phyloP scores from a whole-genome alignment of 1,140 invertebrate genomes.

The Pachypsylla venusta region DNA sequence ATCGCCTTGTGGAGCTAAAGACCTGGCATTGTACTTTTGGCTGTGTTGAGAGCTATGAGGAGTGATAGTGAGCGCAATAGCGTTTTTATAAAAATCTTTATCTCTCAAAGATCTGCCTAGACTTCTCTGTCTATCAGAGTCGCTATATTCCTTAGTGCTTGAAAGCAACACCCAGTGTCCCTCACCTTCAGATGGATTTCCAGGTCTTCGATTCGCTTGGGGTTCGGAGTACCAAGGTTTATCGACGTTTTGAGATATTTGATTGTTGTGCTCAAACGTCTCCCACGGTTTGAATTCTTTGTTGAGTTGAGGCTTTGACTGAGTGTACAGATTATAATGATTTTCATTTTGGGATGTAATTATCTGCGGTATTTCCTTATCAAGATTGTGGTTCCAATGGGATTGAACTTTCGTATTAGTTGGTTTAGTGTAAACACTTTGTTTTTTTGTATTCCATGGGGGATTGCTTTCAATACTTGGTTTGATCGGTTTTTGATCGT shows the following conservation, averaged over 20 bases:
- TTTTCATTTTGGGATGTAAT: not conserved
- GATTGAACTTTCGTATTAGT: not conserved
- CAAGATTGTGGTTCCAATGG: not conserved
- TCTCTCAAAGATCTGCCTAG: conserved; percentile 11
- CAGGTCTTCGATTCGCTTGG: not conserved
- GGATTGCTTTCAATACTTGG: not conserved
- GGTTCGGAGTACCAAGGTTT: too few relatives aligned
- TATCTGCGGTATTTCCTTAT: not conserved
- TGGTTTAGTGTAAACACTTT: not conserved
- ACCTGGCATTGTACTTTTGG: too few relatives aligned
- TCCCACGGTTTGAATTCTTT: too few relatives aligned
- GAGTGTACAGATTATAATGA: not conserved
- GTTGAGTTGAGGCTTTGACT: not conserved
- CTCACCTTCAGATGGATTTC: conserved; percentile 40
- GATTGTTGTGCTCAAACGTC: conserved; percentile 1
- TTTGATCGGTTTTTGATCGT: not conserved
- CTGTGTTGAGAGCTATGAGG: not conserved
- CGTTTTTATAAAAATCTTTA: not conserved
- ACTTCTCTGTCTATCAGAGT: conserved; percentile 26
- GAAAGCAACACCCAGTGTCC: conserved; percentile 61
- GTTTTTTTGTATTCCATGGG: not conserved
- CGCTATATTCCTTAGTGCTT: conserved; percentile 52
- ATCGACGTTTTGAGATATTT: not conserved
- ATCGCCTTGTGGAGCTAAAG: too few relatives aligned
- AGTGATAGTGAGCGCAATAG: not conserved